A percentile compares a stretch with the other conserved stretches of the same genome.
phyloP scores from a whole-genome alignment of 2,888 invertebrate genomes.

The Atrina japonica region DNA sequence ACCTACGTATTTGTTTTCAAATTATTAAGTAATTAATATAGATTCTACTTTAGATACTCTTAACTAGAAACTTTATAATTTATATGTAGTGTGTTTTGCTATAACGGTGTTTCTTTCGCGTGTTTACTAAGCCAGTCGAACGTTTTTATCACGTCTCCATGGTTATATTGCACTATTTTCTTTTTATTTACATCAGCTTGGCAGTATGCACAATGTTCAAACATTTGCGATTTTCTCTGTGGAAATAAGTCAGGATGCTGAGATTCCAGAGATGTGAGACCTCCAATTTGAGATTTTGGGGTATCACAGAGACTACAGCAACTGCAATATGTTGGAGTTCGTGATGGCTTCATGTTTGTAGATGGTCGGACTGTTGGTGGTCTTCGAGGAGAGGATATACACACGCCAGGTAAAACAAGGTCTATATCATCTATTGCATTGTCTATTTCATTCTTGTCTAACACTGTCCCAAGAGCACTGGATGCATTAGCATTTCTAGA shows the following conservation, averaged over 20 bases:
- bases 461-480: conserved; percentile 10
- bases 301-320: conserved; percentile 36
- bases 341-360: conserved; percentile 18
- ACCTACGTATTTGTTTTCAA: too few relatives aligned
- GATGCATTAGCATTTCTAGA: neutral
- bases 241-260: conserved; percentile 14
- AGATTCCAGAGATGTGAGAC: neutral
- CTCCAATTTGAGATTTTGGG: conserved; percentile 15
- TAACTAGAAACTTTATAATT: too few relatives aligned
- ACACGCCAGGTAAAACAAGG: conserved; percentile 28
- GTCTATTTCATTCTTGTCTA: conserved; percentile 32
- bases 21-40: too few relatives aligned
- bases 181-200: conserved; percentile 26
- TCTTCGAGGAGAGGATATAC: conserved; percentile 17
- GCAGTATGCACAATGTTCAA: conserved; percentile 19
- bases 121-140: conserved; percentile 38
- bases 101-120: conserved; percentile 39
- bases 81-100: too few relatives aligned
- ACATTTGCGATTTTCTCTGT: neutral
- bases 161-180: conserved; percentile 42
- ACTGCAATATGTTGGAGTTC: conserved; percentile 31
- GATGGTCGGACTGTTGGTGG: conserved; percentile 22
- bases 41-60: too few relatives aligned
- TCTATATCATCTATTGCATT: conserved; percentile 24
- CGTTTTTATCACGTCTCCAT: conserved; percentile 42